Evolutionary conservation across 37 sponge, comb jelly and placozoan genomes (phyloP), one percentile per base, ranked within the genome.

Genomic region (Oscarella lobularis): DNA sequence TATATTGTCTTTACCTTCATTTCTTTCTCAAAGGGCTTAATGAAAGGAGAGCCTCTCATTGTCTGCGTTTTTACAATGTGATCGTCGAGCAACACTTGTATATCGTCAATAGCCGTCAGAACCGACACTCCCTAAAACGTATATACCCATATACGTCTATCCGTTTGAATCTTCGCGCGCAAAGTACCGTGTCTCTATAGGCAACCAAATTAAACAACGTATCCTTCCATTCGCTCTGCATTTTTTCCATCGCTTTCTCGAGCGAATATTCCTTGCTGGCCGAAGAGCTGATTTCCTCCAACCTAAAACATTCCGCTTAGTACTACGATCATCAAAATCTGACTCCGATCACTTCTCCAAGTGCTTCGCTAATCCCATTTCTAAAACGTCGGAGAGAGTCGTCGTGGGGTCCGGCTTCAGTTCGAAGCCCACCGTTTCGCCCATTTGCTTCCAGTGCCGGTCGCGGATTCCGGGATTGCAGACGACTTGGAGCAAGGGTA

Each of bases 61-160:
- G 98, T 96, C 67, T 96, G 98, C 0, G 93, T 87, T 85, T 96
- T 92, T 5, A 96, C 84, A 40, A 96, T 87, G 79, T 96, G 98
- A 80, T 96, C 98, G 67, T 96, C 98, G 67, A 96, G 83, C 14
- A 92, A 67, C 38, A 92, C 80, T 66, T 96, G 98, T 36, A 92
- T 76, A 73, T 96, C 98, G 78, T 96, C 98, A 34, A 96, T 81
- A 14, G 98, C 78, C 35, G 98, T 89, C 30, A 92, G 81, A 38
- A 96, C 90, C 35, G 90, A 89, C 20, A 92, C 81, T 3, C 98
- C 94, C 79, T 85, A 70, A 30, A 36, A 27, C 60, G 39, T 66
- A 48, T n/a, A n/a, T n/a, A n/a, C n/a, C n/a, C n/a, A 48, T 27
- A 48, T 48, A 20, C 60, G 60, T 20, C 60, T 20, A 9, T 48